Evolutionary conservation across 2,113 vertebrate genomes (phyloP).

Genomic region (Thymallus thymallus): DNA sequence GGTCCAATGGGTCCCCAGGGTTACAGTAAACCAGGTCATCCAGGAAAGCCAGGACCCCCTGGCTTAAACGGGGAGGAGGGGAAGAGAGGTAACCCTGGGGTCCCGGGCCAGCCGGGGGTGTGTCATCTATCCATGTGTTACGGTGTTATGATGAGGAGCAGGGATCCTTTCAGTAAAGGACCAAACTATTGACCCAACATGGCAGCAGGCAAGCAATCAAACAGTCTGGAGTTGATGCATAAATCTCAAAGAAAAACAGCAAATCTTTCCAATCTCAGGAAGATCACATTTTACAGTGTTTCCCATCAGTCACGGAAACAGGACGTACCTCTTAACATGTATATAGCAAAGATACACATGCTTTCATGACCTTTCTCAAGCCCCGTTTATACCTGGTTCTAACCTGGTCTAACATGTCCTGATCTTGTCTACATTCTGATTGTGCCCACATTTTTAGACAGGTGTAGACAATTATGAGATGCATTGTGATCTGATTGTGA

Average conservation of each 20-base stretch:
- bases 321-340: slow-evolving; percentile 76
- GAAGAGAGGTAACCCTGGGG: slow-evolving; percentile 81
- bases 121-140: slow-evolving; percentile 93
- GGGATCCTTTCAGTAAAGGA: slow-evolving; percentile 92
- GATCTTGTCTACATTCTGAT: slow-evolving; percentile 4
- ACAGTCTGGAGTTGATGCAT: slow-evolving; percentile 73
- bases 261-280: slow-evolving; percentile 89
- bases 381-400: too few relatives aligned
- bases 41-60: slow-evolving; percentile 82
- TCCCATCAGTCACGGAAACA: slow-evolving; percentile 68
- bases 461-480: too few relatives aligned
- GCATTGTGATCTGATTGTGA: too few relatives aligned
- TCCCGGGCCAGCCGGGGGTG: slow-evolving; percentile 84
- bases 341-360: slow-evolving; percentile 32
- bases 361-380: slow-evolving; percentile 29
- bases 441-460: too few relatives aligned
- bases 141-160: slow-evolving; percentile 79
- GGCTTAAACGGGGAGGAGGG: slow-evolving; percentile 86
- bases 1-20: slow-evolving; percentile 87
- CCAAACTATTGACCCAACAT: slow-evolving; percentile 85
- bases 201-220: slow-evolving; percentile 43
- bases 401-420: too few relatives aligned
- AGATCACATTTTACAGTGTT: slow-evolving; percentile 77
- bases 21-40: slow-evolving; percentile 81
- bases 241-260: slow-evolving; percentile 46